These are phyloP conservation scores for Oryzias javanicus DNA, from an alignment of 2,113 vertebrate genomes.

Conservation along the genomic window DNA sequence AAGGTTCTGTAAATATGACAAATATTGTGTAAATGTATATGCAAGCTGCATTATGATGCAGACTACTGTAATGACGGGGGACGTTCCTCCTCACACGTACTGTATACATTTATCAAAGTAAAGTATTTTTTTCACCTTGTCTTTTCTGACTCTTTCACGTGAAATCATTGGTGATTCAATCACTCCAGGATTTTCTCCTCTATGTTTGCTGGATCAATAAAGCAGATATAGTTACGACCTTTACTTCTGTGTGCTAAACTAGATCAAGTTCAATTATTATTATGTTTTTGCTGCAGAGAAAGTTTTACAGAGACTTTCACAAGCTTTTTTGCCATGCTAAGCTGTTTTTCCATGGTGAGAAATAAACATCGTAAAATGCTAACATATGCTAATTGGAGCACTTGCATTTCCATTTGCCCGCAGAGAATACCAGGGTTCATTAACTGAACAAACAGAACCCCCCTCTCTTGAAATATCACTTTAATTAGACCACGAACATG, in stretches of 20 bases:
- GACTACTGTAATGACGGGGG: constrained; percentile 44
- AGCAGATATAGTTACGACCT: no score
- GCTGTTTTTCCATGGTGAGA: constrained; percentile 60
- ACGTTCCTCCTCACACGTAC: constrained; percentile 53
- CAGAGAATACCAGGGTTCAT: constrained; percentile 74
- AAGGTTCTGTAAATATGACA: constrained; percentile 59
- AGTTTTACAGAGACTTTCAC: constrained; percentile 44
- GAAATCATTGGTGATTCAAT: background rate
- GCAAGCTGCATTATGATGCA: constrained; percentile 61
- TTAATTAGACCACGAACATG: constrained; percentile 73
- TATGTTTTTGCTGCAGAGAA: constrained; percentile 55
- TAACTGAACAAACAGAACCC: constrained; percentile 79
- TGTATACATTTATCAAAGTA: constrained; percentile 77
- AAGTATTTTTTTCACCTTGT: constrained; percentile 76
- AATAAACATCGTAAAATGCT: constrained; percentile 75
- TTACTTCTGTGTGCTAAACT: constrained; percentile 43
- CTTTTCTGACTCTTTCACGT: constrained; percentile 3
- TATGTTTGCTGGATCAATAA: no score
- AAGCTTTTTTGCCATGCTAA: constrained; percentile 63
- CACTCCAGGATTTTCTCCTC: background rate
- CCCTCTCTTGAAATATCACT: constrained; percentile 75
- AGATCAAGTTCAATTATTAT: constrained; percentile 60
- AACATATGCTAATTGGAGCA: constrained; percentile 77
- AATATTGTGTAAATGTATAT: constrained; percentile 61
- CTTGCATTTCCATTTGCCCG: constrained; percentile 74